phyloP scores from a whole-genome alignment of 2,113 vertebrate species.

The Stigmatopora nigra region DNA sequence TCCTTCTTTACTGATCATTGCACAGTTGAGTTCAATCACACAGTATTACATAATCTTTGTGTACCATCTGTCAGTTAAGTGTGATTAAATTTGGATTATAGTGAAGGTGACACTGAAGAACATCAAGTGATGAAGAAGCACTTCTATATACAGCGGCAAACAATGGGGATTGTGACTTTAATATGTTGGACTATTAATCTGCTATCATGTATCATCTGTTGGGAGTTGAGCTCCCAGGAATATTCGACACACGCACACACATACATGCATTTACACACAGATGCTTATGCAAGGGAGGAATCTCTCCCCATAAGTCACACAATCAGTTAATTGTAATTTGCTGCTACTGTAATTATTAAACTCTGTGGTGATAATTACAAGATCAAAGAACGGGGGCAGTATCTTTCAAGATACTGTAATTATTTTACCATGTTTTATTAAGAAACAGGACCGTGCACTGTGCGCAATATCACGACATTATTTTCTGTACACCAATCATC shows the following conservation, averaged over 20 bases:
- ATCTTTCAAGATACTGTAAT: conserved; percentile 54
- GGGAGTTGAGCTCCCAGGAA: conserved; percentile 54
- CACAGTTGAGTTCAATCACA: neutral
- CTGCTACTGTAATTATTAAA: conserved; percentile 70
- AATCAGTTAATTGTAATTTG: conserved; percentile 67
- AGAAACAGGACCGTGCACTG: conserved; percentile 18
- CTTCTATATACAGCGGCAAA: conserved; percentile 28
- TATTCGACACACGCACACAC: conserved; percentile 28
- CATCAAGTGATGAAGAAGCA: conserved; percentile 15
- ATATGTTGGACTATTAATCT: conserved; percentile 55
- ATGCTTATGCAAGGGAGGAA: conserved; percentile 22
- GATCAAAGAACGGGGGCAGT: conserved; percentile 56
- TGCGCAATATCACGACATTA: neutral
- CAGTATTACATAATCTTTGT: neutral
- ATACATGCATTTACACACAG: conserved; percentile 9
- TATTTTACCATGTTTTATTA: conserved; percentile 47
- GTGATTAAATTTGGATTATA: conserved; percentile 25
- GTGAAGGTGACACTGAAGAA: conserved; percentile 21
- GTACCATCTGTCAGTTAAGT: conserved; percentile 7
- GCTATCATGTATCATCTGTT: conserved; percentile 47
- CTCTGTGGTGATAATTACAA: conserved; percentile 68
- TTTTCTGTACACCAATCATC: neutral
- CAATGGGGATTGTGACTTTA: conserved; percentile 47
- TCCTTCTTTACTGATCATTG: neutral
- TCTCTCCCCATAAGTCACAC: conserved; percentile 54